Evolutionary conservation across 2,113 vertebrate genomes (phyloP).

Genomic region (Tachycineta bicolor): DNA sequence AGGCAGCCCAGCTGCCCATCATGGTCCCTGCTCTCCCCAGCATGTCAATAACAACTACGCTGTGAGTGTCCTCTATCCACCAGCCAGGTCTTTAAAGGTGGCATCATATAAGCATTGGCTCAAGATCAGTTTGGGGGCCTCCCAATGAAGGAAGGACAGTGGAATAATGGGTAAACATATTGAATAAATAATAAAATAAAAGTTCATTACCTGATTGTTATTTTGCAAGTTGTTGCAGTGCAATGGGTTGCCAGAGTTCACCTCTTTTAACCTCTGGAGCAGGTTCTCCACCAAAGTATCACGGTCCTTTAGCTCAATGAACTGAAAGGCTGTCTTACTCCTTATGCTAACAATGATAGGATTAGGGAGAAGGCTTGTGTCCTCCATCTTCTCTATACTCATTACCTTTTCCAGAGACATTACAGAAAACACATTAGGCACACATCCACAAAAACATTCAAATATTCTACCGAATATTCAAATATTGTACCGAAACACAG

Average conservation of each 20-base stretch:
- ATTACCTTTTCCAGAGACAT: slow-evolving; percentile 80
- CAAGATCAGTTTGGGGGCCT: background rate
- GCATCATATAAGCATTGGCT: background rate
- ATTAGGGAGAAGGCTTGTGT: slow-evolving; percentile 87
- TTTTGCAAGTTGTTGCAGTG: slow-evolving; percentile 27
- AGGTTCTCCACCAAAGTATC: slow-evolving; percentile 85
- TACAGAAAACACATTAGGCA: background rate
- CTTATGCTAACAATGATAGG: slow-evolving; percentile 91
- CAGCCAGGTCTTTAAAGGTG: background rate
- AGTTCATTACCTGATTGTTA: slow-evolving; percentile 64
- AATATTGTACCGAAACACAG: background rate
- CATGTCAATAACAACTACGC: background rate
- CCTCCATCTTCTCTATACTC: slow-evolving; percentile 93
- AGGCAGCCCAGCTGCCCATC: background rate
- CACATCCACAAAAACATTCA: background rate
- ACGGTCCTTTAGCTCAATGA: slow-evolving; percentile 88
- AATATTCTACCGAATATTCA: background rate
- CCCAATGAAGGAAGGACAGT: background rate
- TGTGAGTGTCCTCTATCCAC: background rate
- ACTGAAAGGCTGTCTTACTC: slow-evolving; percentile 92
- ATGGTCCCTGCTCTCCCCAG: background rate
- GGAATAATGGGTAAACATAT: background rate
- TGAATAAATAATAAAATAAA: background rate
- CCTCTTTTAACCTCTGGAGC: slow-evolving; percentile 74
- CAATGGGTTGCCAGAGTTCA: slow-evolving; percentile 64